phyloP scores from a whole-genome alignment of 2,113 vertebrate species.

The Oryzias melastigma region DNA sequence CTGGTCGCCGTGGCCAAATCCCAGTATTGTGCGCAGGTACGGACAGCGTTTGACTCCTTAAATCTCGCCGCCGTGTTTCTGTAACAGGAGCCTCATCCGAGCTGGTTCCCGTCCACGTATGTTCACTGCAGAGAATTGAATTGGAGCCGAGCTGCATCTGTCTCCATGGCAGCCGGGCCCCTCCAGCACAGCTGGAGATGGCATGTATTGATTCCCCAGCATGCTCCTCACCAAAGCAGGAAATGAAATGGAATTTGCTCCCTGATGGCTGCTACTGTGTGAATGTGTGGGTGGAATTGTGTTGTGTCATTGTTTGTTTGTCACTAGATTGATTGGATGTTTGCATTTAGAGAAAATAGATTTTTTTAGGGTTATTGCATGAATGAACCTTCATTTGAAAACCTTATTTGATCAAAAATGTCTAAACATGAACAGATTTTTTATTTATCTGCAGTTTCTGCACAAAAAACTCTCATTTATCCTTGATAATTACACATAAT shows the following conservation, averaged over 20 bases:
- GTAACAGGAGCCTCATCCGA: conserved; percentile 10
- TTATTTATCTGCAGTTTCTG: too few species aligned
- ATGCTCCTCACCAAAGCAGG: conserved; percentile 55
- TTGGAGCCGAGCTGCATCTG: conserved; percentile 54
- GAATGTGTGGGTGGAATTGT: conserved; percentile 1
- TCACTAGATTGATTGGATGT: conserved; percentile 4
- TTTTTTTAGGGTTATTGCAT: too few species aligned
- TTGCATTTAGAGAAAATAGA: too few species aligned
- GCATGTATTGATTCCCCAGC: conserved; percentile 69
- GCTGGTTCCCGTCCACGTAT: conserved; percentile 13
- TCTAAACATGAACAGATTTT: too few species aligned
- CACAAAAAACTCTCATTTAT: too few species aligned
- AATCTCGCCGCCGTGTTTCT: conserved; percentile 22
- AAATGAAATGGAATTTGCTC: conserved; percentile 73
- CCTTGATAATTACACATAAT: too few species aligned
- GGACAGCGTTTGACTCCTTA: conserved; percentile 1
- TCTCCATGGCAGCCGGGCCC: conserved; percentile 68
- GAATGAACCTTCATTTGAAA: too few species aligned
- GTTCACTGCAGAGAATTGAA: conserved; percentile 48
- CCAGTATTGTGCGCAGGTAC: conserved; percentile 97
- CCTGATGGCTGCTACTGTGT: conserved; percentile 35
- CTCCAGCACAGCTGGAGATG: conserved; percentile 66
- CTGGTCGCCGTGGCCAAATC: conserved; percentile 94
- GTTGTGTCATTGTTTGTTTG: conserved; percentile 30
- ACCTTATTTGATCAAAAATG: too few species aligned